Conservation (phyloP, 1,140 invertebrate species). For the Drosophila teissieri region DNA sequence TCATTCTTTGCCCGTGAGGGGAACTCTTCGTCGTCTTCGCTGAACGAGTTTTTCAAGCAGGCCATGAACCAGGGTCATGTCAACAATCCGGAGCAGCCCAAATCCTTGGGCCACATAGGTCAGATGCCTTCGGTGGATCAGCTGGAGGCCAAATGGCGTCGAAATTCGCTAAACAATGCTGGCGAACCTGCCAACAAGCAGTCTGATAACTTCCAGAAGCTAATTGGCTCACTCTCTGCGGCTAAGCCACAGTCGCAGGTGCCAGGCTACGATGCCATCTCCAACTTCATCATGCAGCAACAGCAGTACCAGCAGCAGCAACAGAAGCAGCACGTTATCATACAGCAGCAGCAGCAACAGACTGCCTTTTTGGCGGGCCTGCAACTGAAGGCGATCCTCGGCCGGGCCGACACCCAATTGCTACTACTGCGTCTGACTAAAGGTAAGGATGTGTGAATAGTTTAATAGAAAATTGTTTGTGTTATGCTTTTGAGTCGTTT, state of each 20-base stretch:
- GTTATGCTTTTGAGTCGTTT: too few relatives aligned
- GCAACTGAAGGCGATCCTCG: constrained; percentile 75
- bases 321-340: constrained; percentile 71
- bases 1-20: constrained; percentile 70
- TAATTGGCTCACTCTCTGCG: constrained; percentile 66
- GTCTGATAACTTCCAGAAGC: constrained; percentile 73
- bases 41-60: constrained; percentile 82
- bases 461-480: too few relatives aligned
- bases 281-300: constrained; percentile 76
- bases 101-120: constrained; percentile 42
- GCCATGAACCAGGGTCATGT: constrained; percentile 50
- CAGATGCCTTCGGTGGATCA: constrained; percentile 78
- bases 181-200: constrained; percentile 36
- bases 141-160: constrained; percentile 81
- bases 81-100: constrained; percentile 55
- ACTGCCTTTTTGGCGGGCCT: constrained; percentile 77
- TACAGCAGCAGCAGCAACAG: constrained; percentile 78
- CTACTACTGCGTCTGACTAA: constrained; percentile 74
- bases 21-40: constrained; percentile 67
- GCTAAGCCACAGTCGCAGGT: constrained; percentile 40
- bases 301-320: constrained; percentile 77
- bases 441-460: constrained; percentile 34
- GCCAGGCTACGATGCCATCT: constrained; percentile 64
- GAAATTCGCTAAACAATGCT: constrained; percentile 58
- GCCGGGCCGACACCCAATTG: constrained; percentile 74